Conservation (phyloP, 2,113 vertebrate genomes). For the Trematomus loennbergii region DNA sequence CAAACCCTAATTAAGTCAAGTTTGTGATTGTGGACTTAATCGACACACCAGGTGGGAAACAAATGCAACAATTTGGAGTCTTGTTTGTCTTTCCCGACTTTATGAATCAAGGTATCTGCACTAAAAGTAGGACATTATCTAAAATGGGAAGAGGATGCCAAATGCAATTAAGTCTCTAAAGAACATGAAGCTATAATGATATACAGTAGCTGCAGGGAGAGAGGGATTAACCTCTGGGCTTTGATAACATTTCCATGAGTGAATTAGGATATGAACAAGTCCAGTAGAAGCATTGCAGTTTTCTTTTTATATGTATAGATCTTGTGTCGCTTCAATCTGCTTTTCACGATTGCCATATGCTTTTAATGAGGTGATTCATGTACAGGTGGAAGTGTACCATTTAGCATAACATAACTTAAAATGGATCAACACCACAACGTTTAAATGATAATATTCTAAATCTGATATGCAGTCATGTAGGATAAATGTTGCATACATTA, state of each 20-base stretch:
- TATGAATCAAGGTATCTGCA: not conserved
- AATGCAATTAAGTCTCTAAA: not conserved
- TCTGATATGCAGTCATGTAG: conserved; percentile 10
- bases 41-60: no score
- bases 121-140: not conserved
- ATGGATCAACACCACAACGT: no score
- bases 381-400: no score
- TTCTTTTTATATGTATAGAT: not conserved
- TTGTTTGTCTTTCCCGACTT: not conserved
- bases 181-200: not conserved
- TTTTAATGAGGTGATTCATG: not conserved
- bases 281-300: not conserved
- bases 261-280: not conserved
- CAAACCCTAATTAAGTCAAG: no score
- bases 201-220: not conserved
- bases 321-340: no score
- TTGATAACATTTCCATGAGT: not conserved
- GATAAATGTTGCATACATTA: conserved; percentile 34
- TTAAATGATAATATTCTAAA: not conserved
- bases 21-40: no score
- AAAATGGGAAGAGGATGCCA: not conserved
- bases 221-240: conserved; percentile 8
- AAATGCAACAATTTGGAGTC: not conserved
- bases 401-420: no score
- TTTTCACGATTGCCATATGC: no score